Evolutionary conservation across 2,113 vertebrate genomes (phyloP), one percentile per base, ranked within the genome.

Genomic region (Porphyrio hochstetteri): DNA sequence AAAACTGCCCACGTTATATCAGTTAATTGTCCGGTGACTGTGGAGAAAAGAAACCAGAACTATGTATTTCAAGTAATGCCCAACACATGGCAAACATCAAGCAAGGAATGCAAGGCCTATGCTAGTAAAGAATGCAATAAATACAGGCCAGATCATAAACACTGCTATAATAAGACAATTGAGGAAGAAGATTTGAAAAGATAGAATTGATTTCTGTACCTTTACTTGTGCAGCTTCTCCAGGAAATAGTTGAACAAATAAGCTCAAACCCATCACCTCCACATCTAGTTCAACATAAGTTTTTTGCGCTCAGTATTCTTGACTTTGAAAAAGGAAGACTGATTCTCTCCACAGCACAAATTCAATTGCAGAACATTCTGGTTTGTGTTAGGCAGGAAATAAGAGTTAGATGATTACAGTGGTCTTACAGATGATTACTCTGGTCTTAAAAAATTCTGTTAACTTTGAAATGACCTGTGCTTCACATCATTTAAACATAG

Each of bases 41-140:
- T 91, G 79, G 95, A 88, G 48, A 95, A 94, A 92, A 91, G 70
- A 94, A 96, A 92, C 78, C 92, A 97, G 95, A 94, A 94, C 86
- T 93, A 87, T 90, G 89, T 90, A 95, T 96, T 97, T 97, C 93
- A 96, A 96, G 92, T 95, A 96, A 96, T 94, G 89, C 84, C 94
- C 95, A 93, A 97, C 97, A 97, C 96, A 97, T 97, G 97, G 97
- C 93, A 97, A 96, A 92, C 72, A 97, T 97, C 97, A 97, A 96
- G 82, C 48, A 71, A 96, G 95, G 97, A 97, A 97, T 97, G 96
- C 52, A 92, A 95, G 88, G 86, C 61, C 96, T 93, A 92, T 80
- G 92, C 56, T 94, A 90, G 87, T 2, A 10, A 96, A 96, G 95
- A 97, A 97, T 97, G 97, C 60, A 94, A 95, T 96, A 97, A 97